Conservation (phyloP, 2,888 invertebrate genomes). For the Cephus spinipes region DNA sequence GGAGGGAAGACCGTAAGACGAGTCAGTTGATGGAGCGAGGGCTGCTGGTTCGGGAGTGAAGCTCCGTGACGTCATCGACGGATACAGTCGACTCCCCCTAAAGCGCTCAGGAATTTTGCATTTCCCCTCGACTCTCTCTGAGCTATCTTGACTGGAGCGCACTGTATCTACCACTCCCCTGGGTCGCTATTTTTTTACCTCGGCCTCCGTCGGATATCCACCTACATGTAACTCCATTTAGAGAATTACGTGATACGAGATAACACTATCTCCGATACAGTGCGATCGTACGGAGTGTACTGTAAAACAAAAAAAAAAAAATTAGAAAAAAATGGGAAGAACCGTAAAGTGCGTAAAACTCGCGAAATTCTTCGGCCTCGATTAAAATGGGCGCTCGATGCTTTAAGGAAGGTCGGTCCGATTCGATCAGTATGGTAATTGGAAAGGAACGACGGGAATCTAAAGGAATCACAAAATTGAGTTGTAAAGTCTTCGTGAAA, state of each 20-base stretch:
- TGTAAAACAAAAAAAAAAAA: not conserved
- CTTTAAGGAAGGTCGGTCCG: not conserved
- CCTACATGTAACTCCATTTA: too few relatives aligned
- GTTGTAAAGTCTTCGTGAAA: not conserved
- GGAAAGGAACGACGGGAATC: not conserved
- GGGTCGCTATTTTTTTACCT: too few relatives aligned
- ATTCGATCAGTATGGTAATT: conserved; percentile 21
- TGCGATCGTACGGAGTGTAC: too few relatives aligned
- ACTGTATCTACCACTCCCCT: too few relatives aligned
- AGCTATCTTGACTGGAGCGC: too few relatives aligned
- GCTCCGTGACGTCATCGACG: not conserved
- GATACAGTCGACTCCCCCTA: not conserved
- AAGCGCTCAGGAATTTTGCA: too few relatives aligned
- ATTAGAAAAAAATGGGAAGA: not conserved
- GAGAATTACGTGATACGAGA: too few relatives aligned
- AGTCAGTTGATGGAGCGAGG: not conserved
- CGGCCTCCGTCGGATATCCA: too few relatives aligned
- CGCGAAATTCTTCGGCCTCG: not conserved
- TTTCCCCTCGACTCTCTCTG: too few relatives aligned
- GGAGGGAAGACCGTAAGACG: not conserved
- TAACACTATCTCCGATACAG: too few relatives aligned
- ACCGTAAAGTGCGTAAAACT: not conserved
- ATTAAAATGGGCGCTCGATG: not conserved
- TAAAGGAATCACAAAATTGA: conserved; percentile 6
- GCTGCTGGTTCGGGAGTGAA: not conserved